Evolutionary conservation across 1,140 invertebrate species (phyloP).

Genomic region (Drosophila paulistorum): DNA sequence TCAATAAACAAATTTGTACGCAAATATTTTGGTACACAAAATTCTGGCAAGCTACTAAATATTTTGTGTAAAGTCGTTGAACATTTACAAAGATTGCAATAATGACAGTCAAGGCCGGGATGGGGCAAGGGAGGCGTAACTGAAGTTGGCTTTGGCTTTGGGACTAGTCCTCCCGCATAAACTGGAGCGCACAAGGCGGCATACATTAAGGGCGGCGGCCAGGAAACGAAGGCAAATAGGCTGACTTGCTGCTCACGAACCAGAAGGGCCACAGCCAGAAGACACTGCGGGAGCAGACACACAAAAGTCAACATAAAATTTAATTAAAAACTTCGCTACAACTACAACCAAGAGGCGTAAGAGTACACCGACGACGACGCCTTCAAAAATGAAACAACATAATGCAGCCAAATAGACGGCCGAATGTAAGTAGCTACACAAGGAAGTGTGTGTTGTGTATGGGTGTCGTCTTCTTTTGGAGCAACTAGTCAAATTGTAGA

Average conservation of each 20-base stretch:
- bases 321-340: slow-evolving; percentile 79
- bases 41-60: slow-evolving; percentile 55
- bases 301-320: slow-evolving; percentile 76
- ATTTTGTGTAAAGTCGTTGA: slow-evolving; percentile 59
- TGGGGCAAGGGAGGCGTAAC: not conserved
- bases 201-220: slow-evolving; percentile 43
- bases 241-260: not conserved
- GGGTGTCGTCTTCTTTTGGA: not conserved
- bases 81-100: slow-evolving; percentile 72
- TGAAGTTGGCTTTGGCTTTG: not conserved
- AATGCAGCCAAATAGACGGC: slow-evolving; percentile 43
- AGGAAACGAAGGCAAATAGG: slow-evolving; percentile 17
- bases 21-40: slow-evolving; percentile 66
- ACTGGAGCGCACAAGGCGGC: slow-evolving; percentile 48
- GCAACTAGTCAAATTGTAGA: slow-evolving; percentile 35
- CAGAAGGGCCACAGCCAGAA: not conserved
- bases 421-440: slow-evolving; percentile 17
- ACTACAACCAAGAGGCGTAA: slow-evolving; percentile 44
- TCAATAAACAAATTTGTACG: slow-evolving; percentile 60
- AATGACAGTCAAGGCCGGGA: slow-evolving; percentile 52
- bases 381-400: slow-evolving; percentile 56
- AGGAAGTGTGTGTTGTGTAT: slow-evolving; percentile 26
- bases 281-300: slow-evolving; percentile 37
- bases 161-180: slow-evolving; percentile 41
- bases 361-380: slow-evolving; percentile 23